Evolutionary conservation across 2,888 invertebrate species (phyloP).

Genomic region (Hirtodrosophila histrioides): DNA sequence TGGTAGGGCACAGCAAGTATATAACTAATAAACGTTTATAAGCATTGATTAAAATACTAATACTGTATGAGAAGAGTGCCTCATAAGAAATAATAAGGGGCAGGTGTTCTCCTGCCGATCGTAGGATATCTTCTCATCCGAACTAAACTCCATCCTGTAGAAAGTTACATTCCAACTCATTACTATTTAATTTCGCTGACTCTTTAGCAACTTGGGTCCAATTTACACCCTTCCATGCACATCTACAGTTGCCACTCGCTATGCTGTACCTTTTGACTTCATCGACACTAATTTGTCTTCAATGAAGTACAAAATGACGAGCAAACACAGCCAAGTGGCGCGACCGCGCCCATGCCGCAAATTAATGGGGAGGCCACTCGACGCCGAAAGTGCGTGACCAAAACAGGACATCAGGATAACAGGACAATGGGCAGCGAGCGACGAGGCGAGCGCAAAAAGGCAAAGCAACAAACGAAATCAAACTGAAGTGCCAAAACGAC

Average conservation of each 20-base stretch:
- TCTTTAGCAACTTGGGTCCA: too few relatives aligned
- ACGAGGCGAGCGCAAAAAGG: conserved; percentile 31
- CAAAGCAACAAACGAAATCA: conserved; percentile 57
- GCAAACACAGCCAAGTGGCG: conserved; percentile 45
- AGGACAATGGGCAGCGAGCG: conserved; percentile 27
- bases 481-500: conserved; percentile 73
- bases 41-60: too few relatives aligned
- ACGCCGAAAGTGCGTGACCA: conserved; percentile 61
- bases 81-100: too few relatives aligned
- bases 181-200: too few relatives aligned
- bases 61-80: too few relatives aligned
- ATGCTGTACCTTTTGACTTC: conserved; percentile 32
- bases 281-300: conserved; percentile 74
- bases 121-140: too few relatives aligned
- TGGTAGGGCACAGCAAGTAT: too few relatives aligned
- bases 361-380: conserved; percentile 32
- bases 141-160: too few relatives aligned
- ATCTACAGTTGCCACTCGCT: conserved; percentile 8
- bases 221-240: too few relatives aligned
- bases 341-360: conserved; percentile 8
- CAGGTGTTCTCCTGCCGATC: too few relatives aligned
- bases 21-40: too few relatives aligned
- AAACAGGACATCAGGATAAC: conserved; percentile 21
- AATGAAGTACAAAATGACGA: conserved; percentile 59
- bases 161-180: too few relatives aligned